phyloP scores from a whole-genome alignment of 1,140 invertebrate genomes.

The Trachymyrmex cornetzi region DNA sequence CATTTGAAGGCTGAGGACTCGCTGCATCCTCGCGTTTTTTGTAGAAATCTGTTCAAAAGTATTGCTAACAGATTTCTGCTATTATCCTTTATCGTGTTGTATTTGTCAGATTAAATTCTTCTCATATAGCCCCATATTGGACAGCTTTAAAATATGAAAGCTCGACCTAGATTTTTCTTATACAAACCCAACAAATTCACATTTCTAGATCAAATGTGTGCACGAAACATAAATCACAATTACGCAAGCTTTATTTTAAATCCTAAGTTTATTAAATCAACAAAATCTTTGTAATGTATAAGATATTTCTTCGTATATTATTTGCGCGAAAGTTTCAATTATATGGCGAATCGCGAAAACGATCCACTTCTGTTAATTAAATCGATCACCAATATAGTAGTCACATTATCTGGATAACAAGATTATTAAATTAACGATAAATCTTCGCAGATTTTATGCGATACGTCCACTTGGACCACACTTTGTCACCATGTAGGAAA shows the following conservation, averaged over 20 bases:
- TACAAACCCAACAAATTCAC: not conserved
- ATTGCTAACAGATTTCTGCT: not conserved
- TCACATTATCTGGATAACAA: not conserved
- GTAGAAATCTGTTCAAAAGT: not conserved
- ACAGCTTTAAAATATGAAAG: constrained; percentile 3
- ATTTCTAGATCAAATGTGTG: not conserved
- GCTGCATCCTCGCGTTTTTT: constrained; percentile 78
- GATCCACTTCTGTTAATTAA: not conserved
- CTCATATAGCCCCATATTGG: not conserved
- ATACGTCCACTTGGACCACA: not conserved
- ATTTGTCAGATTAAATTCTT: not conserved
- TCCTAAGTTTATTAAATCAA: not conserved
- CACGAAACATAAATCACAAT: not conserved
- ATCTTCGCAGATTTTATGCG: not conserved
- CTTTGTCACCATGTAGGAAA: constrained; percentile 17
- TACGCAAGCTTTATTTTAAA: not conserved
- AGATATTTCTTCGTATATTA: not conserved
- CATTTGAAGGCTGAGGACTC: constrained; percentile 85
- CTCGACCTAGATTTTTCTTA: not conserved
- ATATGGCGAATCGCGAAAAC: not conserved
- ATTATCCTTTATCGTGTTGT: not conserved
- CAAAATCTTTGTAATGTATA: not conserved
- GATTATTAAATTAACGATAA: not conserved
- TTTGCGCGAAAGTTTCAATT: not conserved
- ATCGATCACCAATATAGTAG: not conserved